Conservation (phyloP, 2,888 invertebrate genomes). For the Hemithea aestivaria region DNA sequence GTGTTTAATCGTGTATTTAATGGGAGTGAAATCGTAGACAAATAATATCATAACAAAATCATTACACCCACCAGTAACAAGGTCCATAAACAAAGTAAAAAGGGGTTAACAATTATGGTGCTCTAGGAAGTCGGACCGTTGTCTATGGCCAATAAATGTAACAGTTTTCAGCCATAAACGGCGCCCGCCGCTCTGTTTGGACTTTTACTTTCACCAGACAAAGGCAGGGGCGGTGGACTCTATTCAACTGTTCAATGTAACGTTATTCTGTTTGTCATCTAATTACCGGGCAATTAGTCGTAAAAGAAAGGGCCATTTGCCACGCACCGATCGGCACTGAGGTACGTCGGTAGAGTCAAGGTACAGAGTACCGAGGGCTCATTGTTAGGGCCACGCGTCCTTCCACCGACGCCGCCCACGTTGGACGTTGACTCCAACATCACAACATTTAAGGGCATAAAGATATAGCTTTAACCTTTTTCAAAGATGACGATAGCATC, state of each 20-base stretch:
- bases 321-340: slow-evolving; percentile 17
- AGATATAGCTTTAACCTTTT: slow-evolving; percentile 17
- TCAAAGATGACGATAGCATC: slow-evolving; percentile 12
- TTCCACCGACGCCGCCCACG: slow-evolving; percentile 28
- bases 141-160: slow-evolving; percentile 29
- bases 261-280: slow-evolving; percentile 54
- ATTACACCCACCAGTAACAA: slow-evolving; percentile 4
- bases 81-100: slow-evolving; percentile 16
- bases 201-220: slow-evolving; percentile 65
- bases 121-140: slow-evolving; percentile 26
- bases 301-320: slow-evolving; percentile 41
- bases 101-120: slow-evolving; percentile 19
- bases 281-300: slow-evolving; percentile 50
- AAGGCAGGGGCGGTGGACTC: slow-evolving; percentile 39
- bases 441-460: slow-evolving; percentile 11
- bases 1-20: no score
- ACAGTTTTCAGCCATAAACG: slow-evolving; percentile 40
- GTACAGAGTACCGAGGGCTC: slow-evolving; percentile 19
- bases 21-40: no score
- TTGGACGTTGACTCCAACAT: slow-evolving; percentile 22
- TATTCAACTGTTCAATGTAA: slow-evolving; percentile 47
- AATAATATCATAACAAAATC: slow-evolving; percentile 6
- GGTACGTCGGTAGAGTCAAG: no score
- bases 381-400: slow-evolving; percentile 47
- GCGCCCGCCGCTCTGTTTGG: slow-evolving; percentile 31